Conservation (phyloP, 2,888 invertebrate species). For the Drosophila pseudotakahashii region DNA sequence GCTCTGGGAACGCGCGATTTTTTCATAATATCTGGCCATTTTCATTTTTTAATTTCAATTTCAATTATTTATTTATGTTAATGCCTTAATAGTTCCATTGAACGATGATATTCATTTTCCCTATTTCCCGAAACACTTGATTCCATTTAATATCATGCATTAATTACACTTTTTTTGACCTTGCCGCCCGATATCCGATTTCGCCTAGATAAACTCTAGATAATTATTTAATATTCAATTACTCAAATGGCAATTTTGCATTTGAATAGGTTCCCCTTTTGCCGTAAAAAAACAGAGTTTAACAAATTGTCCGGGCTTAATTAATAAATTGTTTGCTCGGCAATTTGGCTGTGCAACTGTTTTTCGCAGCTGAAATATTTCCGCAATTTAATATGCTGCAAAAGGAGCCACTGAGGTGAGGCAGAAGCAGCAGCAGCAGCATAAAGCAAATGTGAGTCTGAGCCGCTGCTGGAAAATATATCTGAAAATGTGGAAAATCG, state of each 20-base stretch:
- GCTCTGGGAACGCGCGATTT: background rate
- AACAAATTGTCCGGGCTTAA: conserved; percentile 55
- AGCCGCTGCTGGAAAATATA: conserved; percentile 42
- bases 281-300: conserved; percentile 31
- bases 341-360: conserved; percentile 9
- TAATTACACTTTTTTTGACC: conserved; percentile 20
- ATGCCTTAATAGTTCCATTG: conserved; percentile 62
- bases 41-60: conserved; percentile 32
- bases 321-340: conserved; percentile 55
- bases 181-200: conserved; percentile 1
- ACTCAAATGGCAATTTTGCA: conserved; percentile 51
- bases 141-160: conserved; percentile 24
- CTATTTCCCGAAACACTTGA: conserved; percentile 26
- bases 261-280: conserved; percentile 39
- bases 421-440: too few species aligned
- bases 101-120: conserved; percentile 19
- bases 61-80: conserved; percentile 71
- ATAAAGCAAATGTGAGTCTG: conserved; percentile 48
- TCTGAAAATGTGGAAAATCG: conserved; percentile 21
- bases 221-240: conserved; percentile 63
- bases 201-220: conserved; percentile 27
- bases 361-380: conserved; percentile 21
- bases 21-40: conserved; percentile 7
- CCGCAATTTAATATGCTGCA: conserved; percentile 18
- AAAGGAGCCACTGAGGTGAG: conserved; percentile 2